These are phyloP conservation scores for Channa striata DNA, from an alignment of 2,797 vertebrate species.

Conservation along the genomic window DNA sequence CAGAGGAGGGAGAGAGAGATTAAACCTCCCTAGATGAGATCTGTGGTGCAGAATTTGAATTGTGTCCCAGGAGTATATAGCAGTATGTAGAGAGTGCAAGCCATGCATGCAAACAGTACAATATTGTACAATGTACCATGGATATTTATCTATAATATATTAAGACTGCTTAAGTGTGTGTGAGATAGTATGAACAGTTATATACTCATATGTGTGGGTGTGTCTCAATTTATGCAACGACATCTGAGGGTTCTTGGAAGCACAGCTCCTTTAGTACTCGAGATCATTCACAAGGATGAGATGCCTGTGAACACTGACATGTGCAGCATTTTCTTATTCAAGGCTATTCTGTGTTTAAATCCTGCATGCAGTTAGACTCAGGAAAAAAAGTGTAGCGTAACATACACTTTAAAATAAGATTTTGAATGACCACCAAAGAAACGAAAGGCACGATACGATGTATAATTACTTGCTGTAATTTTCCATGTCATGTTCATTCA, in stretches of 20 bases:
- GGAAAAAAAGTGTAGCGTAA: background rate
- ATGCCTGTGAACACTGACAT: conserved; percentile 27
- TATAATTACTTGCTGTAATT: conserved; percentile 44
- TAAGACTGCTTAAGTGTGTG: conserved; percentile 50
- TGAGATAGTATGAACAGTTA: conserved; percentile 44
- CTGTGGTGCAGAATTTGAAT: conserved; percentile 81
- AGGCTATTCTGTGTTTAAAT: conserved; percentile 42
- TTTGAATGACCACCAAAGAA: conserved; percentile 6
- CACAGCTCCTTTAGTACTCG: conserved; percentile 39
- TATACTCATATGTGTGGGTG: conserved; percentile 69
- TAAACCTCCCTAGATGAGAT: conserved; percentile 84
- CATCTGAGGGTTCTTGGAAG: conserved; percentile 54
- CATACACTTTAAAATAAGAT: conserved; percentile 1
- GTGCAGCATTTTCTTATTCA: conserved; percentile 17
- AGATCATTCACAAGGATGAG: conserved; percentile 36
- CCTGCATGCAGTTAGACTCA: background rate
- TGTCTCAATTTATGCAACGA: conserved; percentile 75
- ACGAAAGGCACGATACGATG: background rate
- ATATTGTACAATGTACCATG: conserved; percentile 51
- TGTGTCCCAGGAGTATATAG: conserved; percentile 74
- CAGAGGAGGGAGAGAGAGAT: conserved; percentile 75
- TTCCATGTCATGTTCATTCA: conserved; percentile 41
- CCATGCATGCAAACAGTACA: conserved; percentile 59
- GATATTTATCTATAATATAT: conserved; percentile 71
- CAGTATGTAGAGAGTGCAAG: conserved; percentile 63